Base-by-base conservation (phyloP, 2,113 vertebrate genomes). In the Oncorhynchus keta region DNA sequence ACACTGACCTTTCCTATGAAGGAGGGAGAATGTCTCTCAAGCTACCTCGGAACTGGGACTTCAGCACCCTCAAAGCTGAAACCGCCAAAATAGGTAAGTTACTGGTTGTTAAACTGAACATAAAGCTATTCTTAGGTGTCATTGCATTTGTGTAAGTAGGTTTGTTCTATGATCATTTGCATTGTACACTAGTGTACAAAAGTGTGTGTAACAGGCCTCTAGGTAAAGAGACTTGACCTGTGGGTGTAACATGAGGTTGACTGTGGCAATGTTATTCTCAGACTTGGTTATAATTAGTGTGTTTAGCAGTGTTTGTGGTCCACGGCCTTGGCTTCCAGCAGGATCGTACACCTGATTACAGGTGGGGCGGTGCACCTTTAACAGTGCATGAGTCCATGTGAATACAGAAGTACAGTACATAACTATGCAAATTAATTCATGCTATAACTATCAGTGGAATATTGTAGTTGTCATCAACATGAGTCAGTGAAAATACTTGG, bases 31-130 rank as follows among this genome's bases (percentile, higher is more conserved):
- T 99, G 98, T 99, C 98, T 84, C 93, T 99, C 68, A 99, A 96
- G 88, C 88, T 99, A 84, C 96, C 96, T 67, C 94, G 95, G 80
- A 95, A 91, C 91, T 99, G 97, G 97, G 97, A 99, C 83, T 98
- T 99, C 92, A 94, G 92, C 87, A 91, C 90, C 90, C 90, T 98
- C 89, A 96, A 94, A 85, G 79, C 82, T 73, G 97, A 99, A 67
- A 88, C 95, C 57, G 81, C 87, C 2, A 96, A 93, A 84, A 97
- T 98, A 94, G 97, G 98, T 99, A 95, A 77, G 0, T 30, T 0
- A 0, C 51, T 18, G 51, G 16, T 16, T 55, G 51, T 55, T 55
- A 16, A 55, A 14, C 16, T 18, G 16, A 55, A 55, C 51, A 55
- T 55, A 4, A 14, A 55, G 16, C 51, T 55, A 55, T 55, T 55